These are phyloP conservation scores for Scaptomyza cyrtandrae DNA, from an alignment of 2,888 invertebrate genomes.

Conservation along the genomic window DNA sequence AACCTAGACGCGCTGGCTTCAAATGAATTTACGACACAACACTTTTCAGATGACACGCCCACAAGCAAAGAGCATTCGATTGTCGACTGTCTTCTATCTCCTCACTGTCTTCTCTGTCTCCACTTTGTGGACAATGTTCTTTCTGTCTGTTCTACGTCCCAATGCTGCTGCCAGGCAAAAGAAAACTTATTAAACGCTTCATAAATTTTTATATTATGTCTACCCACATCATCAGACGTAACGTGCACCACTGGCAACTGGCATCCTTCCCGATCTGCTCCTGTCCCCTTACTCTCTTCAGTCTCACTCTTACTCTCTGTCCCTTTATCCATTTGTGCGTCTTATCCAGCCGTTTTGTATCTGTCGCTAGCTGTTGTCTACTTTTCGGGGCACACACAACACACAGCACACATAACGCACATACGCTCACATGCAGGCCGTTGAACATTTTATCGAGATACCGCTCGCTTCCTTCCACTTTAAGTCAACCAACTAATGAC, in stretches of 20 bases:
- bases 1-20: conserved; percentile 39
- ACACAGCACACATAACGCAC: conserved; percentile 17
- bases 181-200: conserved; percentile 83
- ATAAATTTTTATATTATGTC: conserved; percentile 82
- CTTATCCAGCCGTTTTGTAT: conserved; percentile 75
- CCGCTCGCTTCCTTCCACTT: conserved; percentile 51
- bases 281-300: conserved; percentile 16
- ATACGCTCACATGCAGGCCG: conserved; percentile 66
- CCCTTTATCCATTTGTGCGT: conserved; percentile 40
- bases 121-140: not conserved
- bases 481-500: conserved; percentile 70
- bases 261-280: conserved; percentile 44
- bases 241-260: conserved; percentile 59
- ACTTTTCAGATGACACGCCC: conserved; percentile 74
- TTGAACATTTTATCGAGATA: conserved; percentile 77
- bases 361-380: conserved; percentile 69
- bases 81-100: conserved; percentile 22
- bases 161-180: conserved; percentile 44
- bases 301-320: conserved; percentile 19
- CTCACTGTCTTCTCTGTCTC: conserved; percentile 1
- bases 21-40: conserved; percentile 80
- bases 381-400: conserved; percentile 55
- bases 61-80: conserved; percentile 50
- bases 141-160: conserved; percentile 17
- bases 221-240: conserved; percentile 81